Base-by-base conservation (phyloP, 2,113 vertebrate genomes). In the Prionailurus bengalensis region DNA sequence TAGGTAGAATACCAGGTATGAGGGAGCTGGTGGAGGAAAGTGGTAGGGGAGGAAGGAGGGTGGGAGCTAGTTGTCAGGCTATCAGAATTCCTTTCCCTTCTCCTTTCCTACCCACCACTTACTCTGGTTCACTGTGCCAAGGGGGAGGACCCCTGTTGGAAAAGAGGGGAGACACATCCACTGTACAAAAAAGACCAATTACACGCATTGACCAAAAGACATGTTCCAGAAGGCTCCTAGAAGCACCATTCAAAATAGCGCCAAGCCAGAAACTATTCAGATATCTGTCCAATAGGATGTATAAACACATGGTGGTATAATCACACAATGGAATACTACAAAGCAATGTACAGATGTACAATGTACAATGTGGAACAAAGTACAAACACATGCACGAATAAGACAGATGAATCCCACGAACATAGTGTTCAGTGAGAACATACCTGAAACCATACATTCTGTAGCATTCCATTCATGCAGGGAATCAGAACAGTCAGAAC, bases 241-340 rank as follows among this genome's bases (percentile, higher is more conserved):
- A 31, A 39, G 53, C 17, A 33, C 29, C 29, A 5, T 80, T 91
- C 51, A 58, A 63, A 27, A 88, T 3, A n/a, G 42, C 1, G 19
- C 42, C 80, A n/a, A n/a, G 29, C 53, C 61, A 48, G 36, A 73
- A 84, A 89, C 65, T 0, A 13, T 13, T 25, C 14, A 55, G 17
- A 70, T 58, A n/a, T 73, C 36, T 5, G 1, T 12, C 23, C 15
- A 31, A 29, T 1, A 21, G 76, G 45, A n/a, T 7, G 27, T 39
- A 10, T 13, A 21, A 55, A 15, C 85, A n/a, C 61, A 45, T 2
- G 3, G 14, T 36, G 51, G 23, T 19, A 4, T 15, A 53, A 33
- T 66, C n/a, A 4, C 3, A 4, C 17, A 1, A 4, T 0, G 23
- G 39, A 36, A 66, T 23, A 51, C 21, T 1, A 29, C 11, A 5